These are phyloP conservation scores for Caenorhabditis imperialis DNA, from an alignment of 2,888 invertebrate genomes.

Conservation along the genomic window DNA sequence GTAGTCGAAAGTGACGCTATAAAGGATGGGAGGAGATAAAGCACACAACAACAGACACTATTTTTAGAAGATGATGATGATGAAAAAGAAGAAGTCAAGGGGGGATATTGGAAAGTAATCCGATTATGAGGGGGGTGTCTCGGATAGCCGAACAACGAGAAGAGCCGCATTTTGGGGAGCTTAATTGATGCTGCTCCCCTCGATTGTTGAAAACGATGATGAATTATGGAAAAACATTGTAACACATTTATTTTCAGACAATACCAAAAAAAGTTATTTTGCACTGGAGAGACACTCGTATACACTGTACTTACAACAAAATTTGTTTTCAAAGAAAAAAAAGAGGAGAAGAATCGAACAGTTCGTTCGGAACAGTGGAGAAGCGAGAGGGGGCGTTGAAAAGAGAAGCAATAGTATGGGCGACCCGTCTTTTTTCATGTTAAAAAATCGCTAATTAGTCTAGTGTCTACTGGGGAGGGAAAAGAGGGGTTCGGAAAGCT, in stretches of 20 bases:
- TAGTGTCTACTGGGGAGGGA: no score
- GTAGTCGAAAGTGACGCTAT: no score
- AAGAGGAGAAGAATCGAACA: conserved; percentile 4
- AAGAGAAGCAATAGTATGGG: no score
- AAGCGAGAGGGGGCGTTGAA: no score
- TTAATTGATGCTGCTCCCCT: conserved; percentile 10
- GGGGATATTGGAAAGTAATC: conserved; percentile 20
- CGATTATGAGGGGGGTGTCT: conserved; percentile 37
- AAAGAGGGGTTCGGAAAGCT: conserved; percentile 5
- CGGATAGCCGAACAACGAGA: conserved; percentile 7
- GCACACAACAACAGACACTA: no score
- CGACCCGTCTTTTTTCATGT: no score
- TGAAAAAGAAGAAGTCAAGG: not conserved
- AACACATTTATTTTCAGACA: conserved; percentile 48
- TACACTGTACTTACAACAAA: conserved; percentile 36
- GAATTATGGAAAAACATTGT: conserved; percentile 1
- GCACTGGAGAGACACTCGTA: conserved; percentile 65
- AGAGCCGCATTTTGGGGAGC: not conserved
- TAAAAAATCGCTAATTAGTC: no score
- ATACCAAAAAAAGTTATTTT: conserved; percentile 47
- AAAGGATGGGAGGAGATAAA: no score
- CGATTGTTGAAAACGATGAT: not conserved
- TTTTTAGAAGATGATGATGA: conserved; percentile 11
- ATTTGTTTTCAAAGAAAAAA: no score
- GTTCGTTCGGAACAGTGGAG: no score